Conservation (phyloP, 2,113 vertebrate genomes). For the Python bivittatus region DNA sequence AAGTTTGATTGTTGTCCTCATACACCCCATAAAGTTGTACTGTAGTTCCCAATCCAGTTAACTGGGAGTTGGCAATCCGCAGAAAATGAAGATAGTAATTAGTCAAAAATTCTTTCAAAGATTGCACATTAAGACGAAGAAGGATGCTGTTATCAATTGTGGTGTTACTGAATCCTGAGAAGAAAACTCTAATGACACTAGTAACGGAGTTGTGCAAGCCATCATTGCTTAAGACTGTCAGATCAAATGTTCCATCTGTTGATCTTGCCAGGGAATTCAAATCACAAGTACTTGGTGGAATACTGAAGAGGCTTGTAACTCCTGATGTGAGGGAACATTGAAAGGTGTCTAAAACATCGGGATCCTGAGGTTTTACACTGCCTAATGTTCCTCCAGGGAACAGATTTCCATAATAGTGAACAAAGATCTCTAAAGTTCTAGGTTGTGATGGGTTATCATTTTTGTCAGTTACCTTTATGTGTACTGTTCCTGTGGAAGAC, state of each 20-base stretch:
- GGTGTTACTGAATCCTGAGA: conserved; percentile 83
- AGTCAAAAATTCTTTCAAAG: conserved; percentile 83
- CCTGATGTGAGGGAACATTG: conserved; percentile 89
- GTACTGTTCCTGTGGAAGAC: conserved; percentile 95
- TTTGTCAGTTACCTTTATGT: conserved; percentile 87
- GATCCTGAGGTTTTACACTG: conserved; percentile 89
- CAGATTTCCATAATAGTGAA: conserved; percentile 90
- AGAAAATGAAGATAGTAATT: conserved; percentile 93
- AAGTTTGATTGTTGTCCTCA: conserved; percentile 88
- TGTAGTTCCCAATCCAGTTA: conserved; percentile 87
- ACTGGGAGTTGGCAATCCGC: conserved; percentile 88
- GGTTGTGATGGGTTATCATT: conserved; percentile 96
- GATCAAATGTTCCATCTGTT: conserved; percentile 88
- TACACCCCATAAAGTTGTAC: conserved; percentile 88
- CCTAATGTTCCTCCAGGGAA: conserved; percentile 92
- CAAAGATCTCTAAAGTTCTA: conserved; percentile 89
- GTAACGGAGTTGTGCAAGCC: conserved; percentile 86
- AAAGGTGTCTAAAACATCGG: conserved; percentile 90
- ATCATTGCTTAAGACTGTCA: conserved; percentile 85
- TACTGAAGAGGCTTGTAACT: conserved; percentile 86
- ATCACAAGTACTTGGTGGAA: conserved; percentile 85
- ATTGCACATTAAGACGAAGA: conserved; percentile 81
- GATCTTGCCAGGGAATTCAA: conserved; percentile 87
- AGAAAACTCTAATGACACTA: conserved; percentile 85
- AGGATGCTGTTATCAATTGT: conserved; percentile 95